Evolutionary conservation across 2,797 vertebrate genomes (phyloP).

Genomic region (Muscicapa striata): DNA sequence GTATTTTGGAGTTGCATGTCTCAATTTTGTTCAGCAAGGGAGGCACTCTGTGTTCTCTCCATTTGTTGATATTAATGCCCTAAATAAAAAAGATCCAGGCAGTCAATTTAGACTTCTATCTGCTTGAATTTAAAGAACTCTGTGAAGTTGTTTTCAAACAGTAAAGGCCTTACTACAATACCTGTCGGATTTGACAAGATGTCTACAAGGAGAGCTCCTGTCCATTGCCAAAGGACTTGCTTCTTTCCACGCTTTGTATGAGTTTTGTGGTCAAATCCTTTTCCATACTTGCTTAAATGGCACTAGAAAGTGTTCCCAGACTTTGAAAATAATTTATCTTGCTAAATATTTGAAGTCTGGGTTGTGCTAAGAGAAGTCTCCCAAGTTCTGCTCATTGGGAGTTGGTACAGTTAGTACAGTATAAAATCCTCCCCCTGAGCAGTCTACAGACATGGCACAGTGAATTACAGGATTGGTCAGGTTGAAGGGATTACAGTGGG

Average conservation of each 20-base stretch:
- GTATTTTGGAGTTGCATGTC: neutral
- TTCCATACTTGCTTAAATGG: neutral
- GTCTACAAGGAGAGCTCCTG: neutral
- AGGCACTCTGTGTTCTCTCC: neutral
- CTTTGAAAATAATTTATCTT: neutral
- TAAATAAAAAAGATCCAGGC: neutral
- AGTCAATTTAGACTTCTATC: neutral
- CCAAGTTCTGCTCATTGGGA: neutral
- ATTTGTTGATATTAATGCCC: neutral
- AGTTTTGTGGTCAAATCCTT: rapidly evolving
- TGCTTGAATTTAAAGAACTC: neutral
- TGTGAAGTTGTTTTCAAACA: neutral
- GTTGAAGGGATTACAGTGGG: neutral
- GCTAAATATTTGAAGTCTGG: neutral
- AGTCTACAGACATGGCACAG: neutral
- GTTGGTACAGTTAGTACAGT: neutral
- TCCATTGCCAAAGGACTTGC: neutral
- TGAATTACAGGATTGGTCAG: neutral
- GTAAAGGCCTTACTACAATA: neutral
- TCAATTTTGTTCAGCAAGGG: neutral
- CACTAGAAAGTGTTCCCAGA: neutral
- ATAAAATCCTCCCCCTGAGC: neutral
- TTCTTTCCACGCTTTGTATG: neutral
- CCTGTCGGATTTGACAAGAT: neutral
- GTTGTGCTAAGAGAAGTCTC: neutral